Evolutionary conservation across 2,113 vertebrate genomes (phyloP).

Genomic region (Paratilapia polleni): DNA sequence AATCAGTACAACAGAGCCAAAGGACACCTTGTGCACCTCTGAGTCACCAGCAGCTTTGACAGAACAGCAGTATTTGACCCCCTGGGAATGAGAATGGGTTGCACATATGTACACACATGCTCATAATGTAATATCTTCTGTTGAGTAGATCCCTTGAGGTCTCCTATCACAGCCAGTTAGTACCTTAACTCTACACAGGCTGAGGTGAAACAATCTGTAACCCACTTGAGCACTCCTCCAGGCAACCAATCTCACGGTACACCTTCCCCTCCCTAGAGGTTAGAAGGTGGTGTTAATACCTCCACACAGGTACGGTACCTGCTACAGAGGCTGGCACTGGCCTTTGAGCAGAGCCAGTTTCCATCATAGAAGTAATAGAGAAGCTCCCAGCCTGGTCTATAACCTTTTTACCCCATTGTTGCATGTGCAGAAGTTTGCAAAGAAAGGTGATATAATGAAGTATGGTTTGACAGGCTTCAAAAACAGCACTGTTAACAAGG

Average conservation of each 20-base stretch:
- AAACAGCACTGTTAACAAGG: neutral
- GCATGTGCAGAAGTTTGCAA: neutral
- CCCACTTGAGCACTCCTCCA: neutral
- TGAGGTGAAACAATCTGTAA: neutral
- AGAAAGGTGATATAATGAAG: neutral
- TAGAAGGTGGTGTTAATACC: neutral
- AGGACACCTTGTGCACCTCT: neutral
- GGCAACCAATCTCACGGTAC: neutral
- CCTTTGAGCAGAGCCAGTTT: neutral
- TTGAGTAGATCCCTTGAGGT: constrained; percentile 38
- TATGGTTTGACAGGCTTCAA: neutral
- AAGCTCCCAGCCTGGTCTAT: neutral
- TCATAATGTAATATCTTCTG: neutral
- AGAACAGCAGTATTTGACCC: neutral
- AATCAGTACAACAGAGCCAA: neutral
- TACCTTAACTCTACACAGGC: neutral
- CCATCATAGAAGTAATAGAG: neutral
- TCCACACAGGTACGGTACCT: neutral
- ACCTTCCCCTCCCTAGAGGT: neutral
- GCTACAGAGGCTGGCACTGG: neutral
- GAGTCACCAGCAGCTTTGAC: neutral
- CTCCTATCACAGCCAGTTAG: constrained; percentile 47
- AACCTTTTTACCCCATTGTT: neutral
- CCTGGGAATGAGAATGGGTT: neutral
- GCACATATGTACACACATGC: neutral